Conservation (phyloP, 2,113 vertebrate species). For the Dicaeum eximium region DNA sequence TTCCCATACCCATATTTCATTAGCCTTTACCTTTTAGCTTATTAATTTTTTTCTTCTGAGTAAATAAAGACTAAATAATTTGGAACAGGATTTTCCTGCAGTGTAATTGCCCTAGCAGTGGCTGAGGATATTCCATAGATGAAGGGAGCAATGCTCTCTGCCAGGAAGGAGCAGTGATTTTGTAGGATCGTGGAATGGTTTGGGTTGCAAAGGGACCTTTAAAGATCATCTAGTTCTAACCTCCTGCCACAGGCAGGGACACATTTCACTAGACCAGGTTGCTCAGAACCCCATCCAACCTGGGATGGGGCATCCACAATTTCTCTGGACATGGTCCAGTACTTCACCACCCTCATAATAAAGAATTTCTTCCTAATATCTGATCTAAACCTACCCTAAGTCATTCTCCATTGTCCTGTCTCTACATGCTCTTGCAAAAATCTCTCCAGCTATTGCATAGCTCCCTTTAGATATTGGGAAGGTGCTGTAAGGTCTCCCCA, state of each 20-base stretch:
- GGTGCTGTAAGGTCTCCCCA: background rate
- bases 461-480: background rate
- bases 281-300: background rate
- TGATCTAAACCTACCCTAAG: background rate
- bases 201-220: background rate
- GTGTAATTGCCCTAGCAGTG: background rate
- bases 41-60: background rate
- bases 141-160: background rate
- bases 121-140: fast-evolving
- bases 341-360: background rate
- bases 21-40: background rate
- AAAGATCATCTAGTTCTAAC: background rate
- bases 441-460: background rate
- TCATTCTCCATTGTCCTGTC: background rate
- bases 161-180: background rate
- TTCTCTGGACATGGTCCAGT: background rate
- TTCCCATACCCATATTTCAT: background rate
- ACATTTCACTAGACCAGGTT: background rate
- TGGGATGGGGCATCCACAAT: background rate
- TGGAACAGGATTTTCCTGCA: background rate
- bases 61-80: background rate
- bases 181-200: background rate
- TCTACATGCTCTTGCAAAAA: background rate
- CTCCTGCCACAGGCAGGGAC: background rate
- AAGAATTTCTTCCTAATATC: background rate